Evolutionary conservation across 2,888 invertebrate genomes (phyloP), one percentile per base, ranked within the genome.

Genomic region (Conchocele bisecta): DNA sequence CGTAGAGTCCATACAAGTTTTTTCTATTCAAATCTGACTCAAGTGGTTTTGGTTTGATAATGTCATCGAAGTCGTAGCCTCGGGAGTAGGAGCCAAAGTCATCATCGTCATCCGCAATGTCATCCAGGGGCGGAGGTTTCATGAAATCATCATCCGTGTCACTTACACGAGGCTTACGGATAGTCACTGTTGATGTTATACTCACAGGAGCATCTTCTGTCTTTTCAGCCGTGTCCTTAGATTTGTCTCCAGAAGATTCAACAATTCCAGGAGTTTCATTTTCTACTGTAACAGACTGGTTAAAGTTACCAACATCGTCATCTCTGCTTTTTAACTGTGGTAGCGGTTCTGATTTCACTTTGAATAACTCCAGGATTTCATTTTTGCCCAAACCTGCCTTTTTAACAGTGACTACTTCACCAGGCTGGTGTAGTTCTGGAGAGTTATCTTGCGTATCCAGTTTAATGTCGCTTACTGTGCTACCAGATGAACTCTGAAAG

Each of bases 351-450:
- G 81, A 74, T 28, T 82, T 81, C 22, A 86, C 82, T 57, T 85
- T 86, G 60, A 88, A 88, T 17, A 88, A 60, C 13, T 81, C 82
- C 33, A 86, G 50, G 56, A 88, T 86, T 66, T 86, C 85, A 59
- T 57, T 71, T 2, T 82, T 69, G 11, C 75, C 78, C 33, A 88
- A 59, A 56, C 82, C 82, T 28, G 79, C 73, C 42, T 86, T 86
- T 61, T 83, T 85, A 20, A 88, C 54, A 53, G 44, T 73, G 11
- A 77, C 68, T 20, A 68, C n/a, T n/a, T n/a, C 20, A 50, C 59
- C 65, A 7, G 59, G 35, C 22, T 31, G n/a, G 11, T 29, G 31
- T 13, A 35, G 11, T 33, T 51, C 51, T 33, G n/a, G n/a, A n/a
- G n/a, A n/a, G n/a, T n/a, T n/a, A n/a, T n/a, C n/a, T n/a, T 51